phyloP scores from a whole-genome alignment of 2,113 vertebrate genomes.

The Bos indicus region DNA sequence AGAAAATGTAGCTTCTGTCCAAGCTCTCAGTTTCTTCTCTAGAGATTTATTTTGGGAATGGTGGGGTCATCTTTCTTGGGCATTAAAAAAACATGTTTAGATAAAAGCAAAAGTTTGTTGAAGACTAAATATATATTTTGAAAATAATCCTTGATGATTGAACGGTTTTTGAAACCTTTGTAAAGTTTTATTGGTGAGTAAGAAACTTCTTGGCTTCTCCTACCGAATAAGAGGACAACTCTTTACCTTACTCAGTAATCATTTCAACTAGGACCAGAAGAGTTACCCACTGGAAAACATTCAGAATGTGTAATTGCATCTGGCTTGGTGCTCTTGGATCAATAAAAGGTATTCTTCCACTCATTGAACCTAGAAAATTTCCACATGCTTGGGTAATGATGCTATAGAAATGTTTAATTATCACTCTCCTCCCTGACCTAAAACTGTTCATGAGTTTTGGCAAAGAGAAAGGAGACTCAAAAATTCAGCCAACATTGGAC shows the following conservation, averaged over 20 bases:
- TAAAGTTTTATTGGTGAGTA: not conserved
- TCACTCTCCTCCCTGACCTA: not conserved
- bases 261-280: slow-evolving; percentile 7
- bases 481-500: not conserved
- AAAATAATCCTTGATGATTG: not conserved
- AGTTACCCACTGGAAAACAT: slow-evolving; percentile 32
- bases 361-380: slow-evolving; percentile 25
- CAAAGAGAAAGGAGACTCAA: not conserved
- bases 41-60: not conserved
- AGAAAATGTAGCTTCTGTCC: not conserved
- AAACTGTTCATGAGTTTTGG: slow-evolving; percentile 28
- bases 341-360: not conserved
- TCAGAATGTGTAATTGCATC: slow-evolving; percentile 45
- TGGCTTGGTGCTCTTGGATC: slow-evolving; percentile 34
- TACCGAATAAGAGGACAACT: not conserved
- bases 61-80: not conserved
- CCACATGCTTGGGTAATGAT: slow-evolving; percentile 35
- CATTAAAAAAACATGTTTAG: not conserved
- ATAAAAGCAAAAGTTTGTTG: not conserved
- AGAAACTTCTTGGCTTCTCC: not conserved
- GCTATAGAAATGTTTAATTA: slow-evolving; percentile 47
- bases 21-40: not conserved
- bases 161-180: not conserved
- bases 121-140: not conserved
- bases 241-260: slow-evolving; percentile 41